Percentiles rank a stretch among this genome's conserved stretches.
These are phyloP conservation scores for Neotoma lepida DNA, from an alignment of 2,113 vertebrate genomes.

Conservation along the genomic window DNA sequence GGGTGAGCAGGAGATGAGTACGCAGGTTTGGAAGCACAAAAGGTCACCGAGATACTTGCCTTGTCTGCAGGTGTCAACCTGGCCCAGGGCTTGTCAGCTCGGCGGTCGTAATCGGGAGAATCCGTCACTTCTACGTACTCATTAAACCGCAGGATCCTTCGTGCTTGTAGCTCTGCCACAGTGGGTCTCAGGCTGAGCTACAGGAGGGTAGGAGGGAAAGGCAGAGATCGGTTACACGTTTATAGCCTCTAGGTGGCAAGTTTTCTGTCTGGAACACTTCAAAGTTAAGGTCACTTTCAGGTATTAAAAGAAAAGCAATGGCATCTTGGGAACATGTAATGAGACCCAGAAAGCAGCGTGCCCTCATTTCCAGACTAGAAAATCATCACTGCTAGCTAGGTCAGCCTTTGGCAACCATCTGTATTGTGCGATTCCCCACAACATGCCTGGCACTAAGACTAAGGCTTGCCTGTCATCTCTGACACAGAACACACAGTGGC, in stretches of 20 bases:
- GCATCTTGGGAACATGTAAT: slow-evolving; percentile 78
- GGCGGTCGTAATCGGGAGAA: slow-evolving; percentile 96
- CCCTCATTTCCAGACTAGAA: slow-evolving; percentile 84
- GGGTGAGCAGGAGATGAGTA: background rate
- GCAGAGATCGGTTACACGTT: slow-evolving; percentile 55
- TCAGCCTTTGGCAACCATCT: slow-evolving; percentile 73
- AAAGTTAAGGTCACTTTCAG: slow-evolving; percentile 86
- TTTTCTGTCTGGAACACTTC: slow-evolving; percentile 74
- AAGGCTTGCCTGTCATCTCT: background rate
- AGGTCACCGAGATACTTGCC: slow-evolving; percentile 84
- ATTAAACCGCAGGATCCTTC: slow-evolving; percentile 96
- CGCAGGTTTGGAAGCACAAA: background rate
- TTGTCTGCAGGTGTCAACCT: slow-evolving; percentile 98
- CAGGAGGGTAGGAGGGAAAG: background rate
- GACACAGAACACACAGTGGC: background rate
- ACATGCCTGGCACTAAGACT: background rate
- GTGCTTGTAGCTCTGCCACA: slow-evolving; percentile 95
- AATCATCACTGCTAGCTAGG: slow-evolving; percentile 78
- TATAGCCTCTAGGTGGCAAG: slow-evolving; percentile 17
- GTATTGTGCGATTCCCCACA: background rate
- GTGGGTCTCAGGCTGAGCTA: slow-evolving; percentile 98
- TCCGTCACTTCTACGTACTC: slow-evolving; percentile 98
- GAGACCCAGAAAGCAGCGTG: slow-evolving; percentile 80
- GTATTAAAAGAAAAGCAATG: slow-evolving; percentile 77
- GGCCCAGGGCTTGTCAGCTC: slow-evolving; percentile 98